Evolutionary conservation across 2,113 vertebrate species (phyloP).

Genomic region (Phylloscopus trochiloides): DNA sequence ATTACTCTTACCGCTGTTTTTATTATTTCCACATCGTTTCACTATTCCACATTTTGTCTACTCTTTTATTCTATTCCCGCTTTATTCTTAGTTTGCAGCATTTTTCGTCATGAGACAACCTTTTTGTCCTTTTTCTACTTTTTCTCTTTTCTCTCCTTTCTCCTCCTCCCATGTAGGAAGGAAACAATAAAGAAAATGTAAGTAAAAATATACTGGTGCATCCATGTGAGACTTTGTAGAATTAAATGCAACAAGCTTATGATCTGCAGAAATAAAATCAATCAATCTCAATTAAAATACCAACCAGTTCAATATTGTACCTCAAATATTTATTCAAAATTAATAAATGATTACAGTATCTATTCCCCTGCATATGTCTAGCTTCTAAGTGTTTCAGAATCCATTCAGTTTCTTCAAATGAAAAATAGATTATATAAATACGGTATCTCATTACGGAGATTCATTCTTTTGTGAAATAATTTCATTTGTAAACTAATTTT

Average conservation of each 20-base stretch:
- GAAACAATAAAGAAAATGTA: not conserved
- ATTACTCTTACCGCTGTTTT: not conserved
- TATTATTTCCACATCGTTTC: not conserved
- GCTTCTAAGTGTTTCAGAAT: not conserved
- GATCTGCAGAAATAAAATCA: not conserved
- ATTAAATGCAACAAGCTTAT: not conserved
- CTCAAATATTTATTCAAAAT: slow-evolving; percentile 7
- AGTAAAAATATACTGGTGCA: not conserved
- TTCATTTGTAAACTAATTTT: not conserved
- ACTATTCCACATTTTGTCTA: not conserved
- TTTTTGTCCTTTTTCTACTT: not conserved
- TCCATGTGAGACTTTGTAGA: not conserved
- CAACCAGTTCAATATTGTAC: not conserved
- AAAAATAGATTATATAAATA: not conserved
- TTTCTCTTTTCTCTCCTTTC: not conserved
- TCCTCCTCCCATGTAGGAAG: not conserved
- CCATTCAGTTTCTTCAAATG: not conserved
- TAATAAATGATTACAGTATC: not conserved
- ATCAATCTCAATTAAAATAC: not conserved
- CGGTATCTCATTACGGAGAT: not conserved
- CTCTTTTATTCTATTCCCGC: not conserved
- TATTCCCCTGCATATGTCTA: not conserved
- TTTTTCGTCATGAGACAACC: not conserved
- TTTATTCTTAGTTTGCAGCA: not conserved
- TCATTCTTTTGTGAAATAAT: not conserved